phyloP scores from a whole-genome alignment of 2,888 invertebrate species.

The Rhimphoctona megacephalus region DNA sequence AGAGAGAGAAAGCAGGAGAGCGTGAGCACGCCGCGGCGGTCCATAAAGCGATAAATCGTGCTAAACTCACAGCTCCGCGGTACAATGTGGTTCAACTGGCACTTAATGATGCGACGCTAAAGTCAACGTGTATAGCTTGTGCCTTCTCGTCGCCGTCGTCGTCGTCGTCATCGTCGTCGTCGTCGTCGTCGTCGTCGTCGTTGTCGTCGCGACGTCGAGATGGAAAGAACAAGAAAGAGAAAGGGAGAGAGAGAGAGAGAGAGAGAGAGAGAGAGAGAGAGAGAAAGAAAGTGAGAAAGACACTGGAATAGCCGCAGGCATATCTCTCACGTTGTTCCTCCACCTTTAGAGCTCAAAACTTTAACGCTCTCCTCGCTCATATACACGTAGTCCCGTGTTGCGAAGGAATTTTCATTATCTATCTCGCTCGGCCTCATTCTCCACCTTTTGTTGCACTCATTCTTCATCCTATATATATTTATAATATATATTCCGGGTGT shows the following conservation, averaged over 20 bases:
- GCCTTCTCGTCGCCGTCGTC: slow-evolving; percentile 23
- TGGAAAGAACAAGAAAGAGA: slow-evolving; percentile 65
- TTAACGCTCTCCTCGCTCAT: slow-evolving; percentile 35
- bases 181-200: slow-evolving; percentile 15
- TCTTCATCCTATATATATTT: slow-evolving; percentile 30
- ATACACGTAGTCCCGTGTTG: slow-evolving; percentile 27
- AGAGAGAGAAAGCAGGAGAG: slow-evolving; percentile 49
- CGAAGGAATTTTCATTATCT: slow-evolving; percentile 60
- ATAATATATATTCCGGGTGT: slow-evolving; percentile 56
- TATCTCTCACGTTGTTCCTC: slow-evolving; percentile 45
- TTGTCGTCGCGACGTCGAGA: slow-evolving; percentile 60
- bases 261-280: slow-evolving; percentile 31
- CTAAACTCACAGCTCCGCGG: slow-evolving; percentile 75
- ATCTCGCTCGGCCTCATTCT: slow-evolving; percentile 55
- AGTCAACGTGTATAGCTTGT: slow-evolving; percentile 64
- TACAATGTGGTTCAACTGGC: slow-evolving; percentile 74
- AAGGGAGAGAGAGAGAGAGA: slow-evolving; percentile 60
- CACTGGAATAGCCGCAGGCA: slow-evolving; percentile 34
- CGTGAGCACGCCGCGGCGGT: slow-evolving; percentile 71
- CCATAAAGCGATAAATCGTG: slow-evolving; percentile 83
- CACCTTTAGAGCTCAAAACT: slow-evolving; percentile 42
- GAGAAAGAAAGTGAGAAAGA: slow-evolving; percentile 60
- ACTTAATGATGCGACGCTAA: slow-evolving; percentile 77
- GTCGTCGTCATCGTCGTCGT: slow-evolving; percentile 47
- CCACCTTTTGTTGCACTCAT: slow-evolving; percentile 60